phyloP scores from a whole-genome alignment of 2,797 vertebrate genomes.

The Hydrolagus colliei region DNA sequence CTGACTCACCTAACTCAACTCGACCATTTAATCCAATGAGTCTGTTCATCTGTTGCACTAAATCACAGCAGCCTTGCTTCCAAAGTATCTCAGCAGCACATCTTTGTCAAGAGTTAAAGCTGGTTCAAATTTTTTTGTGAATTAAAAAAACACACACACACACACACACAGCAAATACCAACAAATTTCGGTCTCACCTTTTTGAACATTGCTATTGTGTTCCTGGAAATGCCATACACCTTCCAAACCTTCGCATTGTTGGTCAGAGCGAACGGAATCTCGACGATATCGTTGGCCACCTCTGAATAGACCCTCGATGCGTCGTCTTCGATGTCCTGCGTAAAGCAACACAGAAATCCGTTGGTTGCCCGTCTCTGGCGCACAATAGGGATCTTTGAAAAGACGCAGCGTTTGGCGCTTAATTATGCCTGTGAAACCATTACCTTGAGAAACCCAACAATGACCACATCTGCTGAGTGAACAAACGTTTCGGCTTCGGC shows the following conservation, averaged over 20 bases:
- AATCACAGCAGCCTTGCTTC: no score
- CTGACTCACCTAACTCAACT: no score
- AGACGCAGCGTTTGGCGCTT: neutral
- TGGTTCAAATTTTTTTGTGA: neutral
- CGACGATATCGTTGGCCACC: slow-evolving; percentile 50
- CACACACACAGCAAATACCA: no score
- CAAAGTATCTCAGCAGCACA: no score
- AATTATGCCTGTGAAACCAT: neutral
- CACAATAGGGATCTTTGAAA: neutral
- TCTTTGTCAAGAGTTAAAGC: neutral
- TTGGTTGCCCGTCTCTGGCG: neutral
- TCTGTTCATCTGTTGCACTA: neutral
- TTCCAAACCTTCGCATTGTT: slow-evolving; percentile 60
- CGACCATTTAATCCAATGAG: neutral
- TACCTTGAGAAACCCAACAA: slow-evolving; percentile 80
- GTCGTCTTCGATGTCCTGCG: slow-evolving; percentile 59
- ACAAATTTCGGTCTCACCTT: slow-evolving; percentile 56
- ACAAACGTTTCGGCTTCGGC: slow-evolving; percentile 48
- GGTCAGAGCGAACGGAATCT: slow-evolving; percentile 63
- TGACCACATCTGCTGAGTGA: slow-evolving; percentile 50
- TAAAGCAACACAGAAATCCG: neutral
- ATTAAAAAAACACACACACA: neutral
- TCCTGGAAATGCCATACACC: slow-evolving; percentile 56
- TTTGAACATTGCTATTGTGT: slow-evolving; percentile 75
- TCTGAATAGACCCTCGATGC: slow-evolving; percentile 54